Percentiles rank a stretch among this genome's conserved stretches.
Evolutionary conservation across 2,888 invertebrate genomes (phyloP).

Genomic region (Unio pictorum): DNA sequence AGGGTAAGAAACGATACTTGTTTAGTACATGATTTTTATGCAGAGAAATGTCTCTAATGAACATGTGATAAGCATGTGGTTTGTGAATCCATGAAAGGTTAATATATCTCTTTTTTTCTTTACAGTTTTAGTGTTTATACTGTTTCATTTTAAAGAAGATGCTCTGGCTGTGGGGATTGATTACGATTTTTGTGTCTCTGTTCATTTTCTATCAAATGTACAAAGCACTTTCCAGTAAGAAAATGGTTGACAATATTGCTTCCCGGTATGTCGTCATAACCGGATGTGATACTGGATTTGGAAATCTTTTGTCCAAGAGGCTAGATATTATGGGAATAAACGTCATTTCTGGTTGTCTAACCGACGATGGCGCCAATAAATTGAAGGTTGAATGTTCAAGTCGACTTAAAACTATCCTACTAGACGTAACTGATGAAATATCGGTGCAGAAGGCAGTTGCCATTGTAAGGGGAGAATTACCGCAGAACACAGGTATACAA

Average conservation of each 20-base stretch:
- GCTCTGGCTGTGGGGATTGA: too few relatives aligned
- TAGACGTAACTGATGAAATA: slow-evolving; percentile 37
- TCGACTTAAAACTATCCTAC: slow-evolving; percentile 27
- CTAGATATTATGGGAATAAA: slow-evolving; percentile 44
- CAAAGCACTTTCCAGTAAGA: too few relatives aligned
- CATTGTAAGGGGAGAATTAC: slow-evolving; percentile 16
- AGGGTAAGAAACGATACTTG: too few relatives aligned
- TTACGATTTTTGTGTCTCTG: too few relatives aligned
- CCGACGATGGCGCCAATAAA: slow-evolving; percentile 28
- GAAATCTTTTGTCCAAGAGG: slow-evolving; percentile 40
- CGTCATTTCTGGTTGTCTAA: slow-evolving; percentile 49
- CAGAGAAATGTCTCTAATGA: too few relatives aligned
- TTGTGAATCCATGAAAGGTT: too few relatives aligned
- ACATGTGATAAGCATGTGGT: too few relatives aligned
- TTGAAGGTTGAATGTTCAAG: slow-evolving; percentile 24
- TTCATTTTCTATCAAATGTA: too few relatives aligned
- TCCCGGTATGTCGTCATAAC: slow-evolving; percentile 46
- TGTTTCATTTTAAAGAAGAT: too few relatives aligned
- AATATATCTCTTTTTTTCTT: too few relatives aligned
- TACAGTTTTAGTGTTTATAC: too few relatives aligned
- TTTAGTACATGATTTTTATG: too few relatives aligned
- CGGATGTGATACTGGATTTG: slow-evolving; percentile 58
- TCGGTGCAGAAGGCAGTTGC: slow-evolving; percentile 29
- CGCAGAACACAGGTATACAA: slow-evolving; percentile 13
- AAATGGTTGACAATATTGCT: slow-evolving; percentile 1